A percentile compares a stretch with the other conserved stretches of the same genome.
These are phyloP conservation scores for Orcinus orca DNA, from an alignment of 2,113 vertebrate species.

Conservation along the genomic window DNA sequence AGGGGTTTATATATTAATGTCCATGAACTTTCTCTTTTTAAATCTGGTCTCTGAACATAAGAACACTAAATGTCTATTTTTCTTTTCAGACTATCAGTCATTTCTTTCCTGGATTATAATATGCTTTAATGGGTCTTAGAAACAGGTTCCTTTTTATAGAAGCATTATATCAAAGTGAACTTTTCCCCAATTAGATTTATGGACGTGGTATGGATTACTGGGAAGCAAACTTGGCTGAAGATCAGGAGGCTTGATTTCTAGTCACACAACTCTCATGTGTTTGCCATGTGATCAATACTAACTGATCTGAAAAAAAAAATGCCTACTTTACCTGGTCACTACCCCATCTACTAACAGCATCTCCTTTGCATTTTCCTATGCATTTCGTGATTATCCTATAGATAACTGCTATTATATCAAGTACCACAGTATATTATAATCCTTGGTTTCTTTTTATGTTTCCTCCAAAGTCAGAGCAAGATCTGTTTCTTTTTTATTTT, in stretches of 20 bases:
- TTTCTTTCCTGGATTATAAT: conserved; percentile 32
- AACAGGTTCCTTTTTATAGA: conserved; percentile 4
- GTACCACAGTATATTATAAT: neutral
- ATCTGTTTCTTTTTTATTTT: conserved; percentile 9
- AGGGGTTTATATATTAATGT: neutral
- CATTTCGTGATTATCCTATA: neutral
- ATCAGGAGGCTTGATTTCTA: conserved; percentile 9
- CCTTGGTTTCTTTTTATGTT: neutral
- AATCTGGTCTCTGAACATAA: conserved; percentile 17
- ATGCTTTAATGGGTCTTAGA: conserved; percentile 36
- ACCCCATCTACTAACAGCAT: neutral
- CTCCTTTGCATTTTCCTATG: neutral
- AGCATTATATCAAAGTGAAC: conserved; percentile 26
- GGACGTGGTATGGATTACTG: neutral
- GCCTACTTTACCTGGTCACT: neutral
- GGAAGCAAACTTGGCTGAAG: conserved; percentile 29
- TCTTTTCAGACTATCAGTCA: neutral
- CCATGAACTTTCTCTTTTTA: neutral
- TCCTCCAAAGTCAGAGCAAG: neutral
- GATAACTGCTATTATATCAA: neutral
- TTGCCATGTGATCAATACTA: neutral
- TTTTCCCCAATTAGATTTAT: conserved; percentile 24
- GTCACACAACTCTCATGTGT: neutral
- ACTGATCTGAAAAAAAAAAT: neutral
- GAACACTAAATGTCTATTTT: conserved; percentile 8